Base-by-base conservation (phyloP, 2,113 vertebrate species). In the Furnarius figulus region DNA sequence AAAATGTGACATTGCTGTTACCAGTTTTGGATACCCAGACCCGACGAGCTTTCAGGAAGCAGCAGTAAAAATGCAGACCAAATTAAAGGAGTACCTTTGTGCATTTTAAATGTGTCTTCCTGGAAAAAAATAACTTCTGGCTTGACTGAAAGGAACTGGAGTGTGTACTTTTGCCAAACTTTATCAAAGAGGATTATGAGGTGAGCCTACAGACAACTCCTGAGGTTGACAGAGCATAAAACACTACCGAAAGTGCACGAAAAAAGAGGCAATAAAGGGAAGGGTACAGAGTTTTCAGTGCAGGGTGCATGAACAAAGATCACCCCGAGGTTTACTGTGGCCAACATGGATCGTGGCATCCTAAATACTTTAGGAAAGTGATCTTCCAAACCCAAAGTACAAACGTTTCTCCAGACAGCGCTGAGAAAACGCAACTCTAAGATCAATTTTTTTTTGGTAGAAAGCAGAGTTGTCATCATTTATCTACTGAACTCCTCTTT, bases 101-200 rank as follows among this genome's bases (percentile, higher is more conserved):
- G 52, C 44, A 72, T 86, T 93, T 94, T 30, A 71, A 63, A 63
- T 2, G 1, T 55, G 12, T 84, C 47, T 84, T 90, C 68, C 68
- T 93, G 93, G 58, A 95, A 94, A 96, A 95, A 87, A 47, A 47
- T 56, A 70, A 40, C 58, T 53, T 42, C 12, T 76, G 76, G 39
- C 56, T 93, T 68, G 33, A 90, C 78, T 68, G 65, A 86, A 96
- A 93, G 56, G 72, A 88, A 47, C 59, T 37, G 31, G 63, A 81
- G 20, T 42, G n/a, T 87, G 35, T 76, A 44, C 46, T 86, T 96
- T 85, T 90, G 85, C 66, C 67, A 66, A 42, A 86, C 56, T 89
- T 90, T 90, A 91, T 92, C 65, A 35, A 75, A 78, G 21, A 92
- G 72, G 76, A 82, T 94, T 92, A 86, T 39, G 85, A 37, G 83